Evolutionary conservation across 2,113 vertebrate genomes (phyloP), one percentile per base, ranked within the genome.

Genomic region (Anolis carolinensis): DNA sequence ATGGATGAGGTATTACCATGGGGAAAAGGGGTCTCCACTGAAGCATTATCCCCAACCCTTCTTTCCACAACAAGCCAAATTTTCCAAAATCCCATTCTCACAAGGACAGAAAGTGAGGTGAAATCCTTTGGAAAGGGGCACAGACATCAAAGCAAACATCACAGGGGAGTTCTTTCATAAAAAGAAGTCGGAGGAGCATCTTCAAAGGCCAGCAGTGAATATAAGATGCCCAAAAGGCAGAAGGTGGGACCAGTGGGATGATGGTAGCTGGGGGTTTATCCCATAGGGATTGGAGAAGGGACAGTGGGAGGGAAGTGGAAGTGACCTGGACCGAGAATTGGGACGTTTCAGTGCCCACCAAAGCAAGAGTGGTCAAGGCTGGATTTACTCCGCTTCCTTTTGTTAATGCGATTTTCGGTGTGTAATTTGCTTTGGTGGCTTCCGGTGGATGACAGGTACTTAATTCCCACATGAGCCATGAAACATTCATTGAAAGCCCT

Each of bases 371-470:
- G 0, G 30, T 18, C 8, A 0, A 59, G 62, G 79, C 21, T 21
- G 14, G 32, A 83, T 50, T 92, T 81, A 18, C 79, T 72, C 50
- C 10, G 0, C 74, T 36, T 23, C 21, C 59, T 73, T 77, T 1
- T 18, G 0, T 65, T 72, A 80, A 78, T 16, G 2, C 25, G 0
- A 0, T 74, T 89, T 88, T 32, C 4, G 0, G 81, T 50, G 0
- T 7, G 52, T 79, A 21, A 90, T 0, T 39, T 2, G 55, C 89
- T 72, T 82, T 81, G 14, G 82, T 36, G 82, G 79, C 32, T 5
- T 52, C 81, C 55, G 4, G 32, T 9, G 78, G 82, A 75, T 82
- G 75, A 71, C 65, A 81, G 78, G 55, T 27, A 4, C 83, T 82
- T 62, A 25, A 32, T 27, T 72, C 78, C 1, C 50, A 4, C 84